Evolutionary conservation across 2,113 vertebrate genomes (phyloP), one percentile per base, ranked within the genome.

Genomic region (Kryptolebias marmoratus): DNA sequence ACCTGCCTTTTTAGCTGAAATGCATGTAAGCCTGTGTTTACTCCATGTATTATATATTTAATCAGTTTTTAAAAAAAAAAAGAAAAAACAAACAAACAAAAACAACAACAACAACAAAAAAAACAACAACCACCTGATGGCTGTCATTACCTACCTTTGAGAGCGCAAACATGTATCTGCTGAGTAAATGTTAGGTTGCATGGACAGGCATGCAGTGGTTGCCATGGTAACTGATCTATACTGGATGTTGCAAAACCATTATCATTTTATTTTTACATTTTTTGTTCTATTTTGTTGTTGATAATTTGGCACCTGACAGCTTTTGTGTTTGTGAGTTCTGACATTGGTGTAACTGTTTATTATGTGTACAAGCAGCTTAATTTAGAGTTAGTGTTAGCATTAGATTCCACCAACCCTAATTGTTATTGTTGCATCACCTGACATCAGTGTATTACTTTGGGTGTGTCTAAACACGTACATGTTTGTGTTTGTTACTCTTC

Each of bases 141-240:
- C 77, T 68, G 73, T 75, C 77, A 78, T 79, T 81, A 57, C 68
- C 79, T 47, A 73, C 71, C 54, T 71, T 59, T 13, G 77, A 81
- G 71, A 83, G 73, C 28, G 79, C 58, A 89, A 87, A 91, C 71
- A 82, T 66, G 81, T 64, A 78, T 86, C 82, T 87, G 80, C 82
- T 81, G 59, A 80, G 83, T 86, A 85, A 91, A 90, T 90, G 86
- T 86, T 86, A 67, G 71, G 67, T 71, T 81, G 78, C 81, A 64
- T 79, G 83, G 83, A 80, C 71, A 73, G 71, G 36, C 36, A 73
- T 64, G 69, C 76, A 50, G 67, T 14, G 61, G 85, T 89, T 90
- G 85, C 64, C 82, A 87, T 75, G 58, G 87, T 89, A 89, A 90
- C 87, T 64, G 64, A 71, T 72, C 74, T 71, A 77, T 80, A 86